Conservation (phyloP, 1,140 invertebrate genomes). For the Drosophila eugracilis region DNA sequence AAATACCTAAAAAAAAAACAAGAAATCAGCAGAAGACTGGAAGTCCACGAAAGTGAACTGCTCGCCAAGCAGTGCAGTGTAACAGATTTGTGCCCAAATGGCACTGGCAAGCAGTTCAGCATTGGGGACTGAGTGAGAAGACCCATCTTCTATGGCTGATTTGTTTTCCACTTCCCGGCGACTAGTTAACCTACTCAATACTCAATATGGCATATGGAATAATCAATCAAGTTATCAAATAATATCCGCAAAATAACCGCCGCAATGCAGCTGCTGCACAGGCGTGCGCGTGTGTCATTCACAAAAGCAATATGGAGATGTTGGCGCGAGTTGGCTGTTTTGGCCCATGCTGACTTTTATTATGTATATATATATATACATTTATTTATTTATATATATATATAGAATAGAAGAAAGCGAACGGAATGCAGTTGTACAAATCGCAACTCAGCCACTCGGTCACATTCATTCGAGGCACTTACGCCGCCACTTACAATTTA, state of each 20-base stretch:
- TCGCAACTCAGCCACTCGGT: slow-evolving; percentile 64
- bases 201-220: slow-evolving; percentile 43
- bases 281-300: slow-evolving; percentile 59
- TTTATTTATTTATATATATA: slow-evolving; percentile 9
- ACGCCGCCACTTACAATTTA: slow-evolving; percentile 52
- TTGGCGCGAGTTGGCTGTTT: slow-evolving; percentile 66
- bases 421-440: slow-evolving; percentile 62
- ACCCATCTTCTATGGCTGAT: slow-evolving; percentile 1
- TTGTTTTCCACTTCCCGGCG: slow-evolving; percentile 39
- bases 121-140: background rate
- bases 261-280: slow-evolving; percentile 52
- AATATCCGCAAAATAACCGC: slow-evolving; percentile 41
- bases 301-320: slow-evolving; percentile 76
- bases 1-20: slow-evolving; percentile 46
- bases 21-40: slow-evolving; percentile 11
- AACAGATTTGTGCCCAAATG: background rate
- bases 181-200: slow-evolving; percentile 44
- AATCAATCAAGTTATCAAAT: slow-evolving; percentile 45
- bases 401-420: slow-evolving; percentile 20
- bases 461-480: slow-evolving; percentile 54
- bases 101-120: background rate
- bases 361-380: slow-evolving; percentile 16
- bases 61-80: slow-evolving; percentile 11
- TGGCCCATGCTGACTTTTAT: slow-evolving; percentile 32
- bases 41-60: slow-evolving; percentile 3